Evolutionary conservation across 2,797 vertebrate genomes (phyloP).

Genomic region (Aythya fuligula): DNA sequence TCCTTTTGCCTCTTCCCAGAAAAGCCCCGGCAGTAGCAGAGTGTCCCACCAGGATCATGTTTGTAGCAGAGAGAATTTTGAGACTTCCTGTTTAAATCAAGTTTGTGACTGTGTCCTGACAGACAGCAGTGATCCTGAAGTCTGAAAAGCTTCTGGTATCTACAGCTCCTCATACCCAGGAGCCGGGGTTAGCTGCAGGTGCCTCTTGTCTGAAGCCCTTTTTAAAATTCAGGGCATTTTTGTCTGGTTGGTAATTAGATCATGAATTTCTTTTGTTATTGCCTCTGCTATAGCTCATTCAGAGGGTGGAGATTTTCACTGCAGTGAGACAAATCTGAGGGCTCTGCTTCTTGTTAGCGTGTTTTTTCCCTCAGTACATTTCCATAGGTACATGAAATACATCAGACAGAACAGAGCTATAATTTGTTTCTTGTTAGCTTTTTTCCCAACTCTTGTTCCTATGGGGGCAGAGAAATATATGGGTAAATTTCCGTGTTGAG

Average conservation of each 20-base stretch:
- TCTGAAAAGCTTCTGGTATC: background rate
- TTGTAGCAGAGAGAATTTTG: background rate
- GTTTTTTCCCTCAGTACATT: background rate
- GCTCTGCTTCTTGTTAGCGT: conserved; percentile 20
- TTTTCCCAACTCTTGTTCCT: background rate
- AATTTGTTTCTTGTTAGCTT: background rate
- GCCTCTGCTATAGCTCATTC: background rate
- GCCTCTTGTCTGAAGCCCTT: conserved; percentile 31
- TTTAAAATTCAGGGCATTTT: conserved; percentile 38
- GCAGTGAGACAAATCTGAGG: conserved; percentile 1
- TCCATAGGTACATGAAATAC: background rate
- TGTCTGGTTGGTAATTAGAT: conserved; percentile 43
- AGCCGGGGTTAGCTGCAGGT: conserved; percentile 23
- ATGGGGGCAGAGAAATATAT: background rate
- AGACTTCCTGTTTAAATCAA: conserved; percentile 1
- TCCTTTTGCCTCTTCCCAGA: background rate
- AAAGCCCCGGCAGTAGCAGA: background rate
- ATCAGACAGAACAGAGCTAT: background rate
- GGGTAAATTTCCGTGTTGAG: background rate
- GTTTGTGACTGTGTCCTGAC: background rate
- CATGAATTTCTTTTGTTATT: conserved; percentile 55
- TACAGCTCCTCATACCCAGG: background rate
- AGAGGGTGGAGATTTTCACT: conserved; percentile 30
- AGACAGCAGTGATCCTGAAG: background rate
- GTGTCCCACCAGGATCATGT: background rate